Base-by-base conservation (phyloP, 1,140 invertebrate genomes). In the Pseudomyrmex sp. region DNA sequence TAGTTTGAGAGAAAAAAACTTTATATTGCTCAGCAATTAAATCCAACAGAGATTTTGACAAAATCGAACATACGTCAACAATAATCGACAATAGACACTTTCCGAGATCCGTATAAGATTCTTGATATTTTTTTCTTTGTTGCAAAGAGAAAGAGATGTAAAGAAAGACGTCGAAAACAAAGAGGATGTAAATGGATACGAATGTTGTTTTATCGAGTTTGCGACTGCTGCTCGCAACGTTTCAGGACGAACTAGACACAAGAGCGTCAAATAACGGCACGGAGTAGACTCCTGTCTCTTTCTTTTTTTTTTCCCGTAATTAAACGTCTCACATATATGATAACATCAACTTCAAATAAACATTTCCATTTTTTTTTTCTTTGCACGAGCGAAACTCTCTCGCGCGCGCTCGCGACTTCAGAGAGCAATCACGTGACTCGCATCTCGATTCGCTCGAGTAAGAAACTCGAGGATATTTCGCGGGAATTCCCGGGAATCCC, bases 161-260 rank as follows among this genome's bases (percentile, higher is more conserved):
- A 12, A 44, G n/a, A 80, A 9, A 52, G 58, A 65, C 15, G 12
- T 0, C 35, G 23, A 26, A 18, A 50, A 10, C 50, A 20, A 48
- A 23, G n/a, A 15, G 23, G 10, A 20, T 23, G 23, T 7, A 58
- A 35, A 87, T 83, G 63, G 63, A 75, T 44, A 77, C 61, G 66
- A 73, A 74, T 80, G 50, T 66, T 74, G 74, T 87, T 35, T 86
- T 88, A 88, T 86, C 66, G 82, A 88, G 72, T 87, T 58, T 56
- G 18, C 46, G 26, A 26, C 26, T 18, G 23, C 46, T n/a, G 23
- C 46, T 48, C 20, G 59, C 8, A 48, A 58, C 35, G 5, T 85
- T 86, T 85, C 59, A 72, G 20, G 18, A 65, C 15, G 63, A 15
- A 12, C 15, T 20, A 75, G 35, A 75, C 62, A 66, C 52, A 35